These are phyloP conservation scores for Tipula helvola DNA, from an alignment of 2,888 invertebrate genomes.

Conservation along the genomic window DNA sequence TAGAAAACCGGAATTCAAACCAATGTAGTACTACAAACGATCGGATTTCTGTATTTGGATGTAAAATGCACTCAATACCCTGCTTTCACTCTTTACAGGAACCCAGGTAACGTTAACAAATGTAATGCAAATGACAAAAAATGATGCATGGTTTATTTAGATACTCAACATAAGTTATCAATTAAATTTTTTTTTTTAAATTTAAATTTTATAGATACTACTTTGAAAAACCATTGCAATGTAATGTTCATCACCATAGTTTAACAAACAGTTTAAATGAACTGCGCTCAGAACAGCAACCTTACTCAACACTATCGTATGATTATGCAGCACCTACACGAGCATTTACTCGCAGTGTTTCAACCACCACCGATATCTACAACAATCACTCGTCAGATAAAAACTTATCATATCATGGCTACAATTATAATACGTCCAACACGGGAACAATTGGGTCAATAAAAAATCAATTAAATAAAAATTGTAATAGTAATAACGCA, in stretches of 20 bases:
- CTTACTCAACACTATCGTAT: conserved; percentile 20
- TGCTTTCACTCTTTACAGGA: neutral
- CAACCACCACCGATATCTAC: conserved; percentile 33
- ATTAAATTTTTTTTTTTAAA: neutral
- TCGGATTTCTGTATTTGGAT: neutral
- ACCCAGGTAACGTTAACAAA: neutral
- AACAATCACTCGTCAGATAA: conserved; percentile 12
- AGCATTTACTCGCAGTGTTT: conserved; percentile 33
- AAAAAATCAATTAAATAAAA: neutral
- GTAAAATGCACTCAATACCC: conserved; percentile 7
- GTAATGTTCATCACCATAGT: conserved; percentile 31
- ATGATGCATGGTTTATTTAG: too few relatives aligned
- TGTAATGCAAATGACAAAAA: too few relatives aligned
- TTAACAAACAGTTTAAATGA: conserved; percentile 34
- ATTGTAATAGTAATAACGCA: neutral
- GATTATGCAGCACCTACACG: conserved; percentile 24
- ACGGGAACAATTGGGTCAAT: neutral
- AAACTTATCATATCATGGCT: neutral
- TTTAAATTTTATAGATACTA: conserved; percentile 24
- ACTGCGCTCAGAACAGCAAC: conserved; percentile 29
- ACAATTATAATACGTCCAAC: neutral
- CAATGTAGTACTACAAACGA: neutral
- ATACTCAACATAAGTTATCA: neutral
- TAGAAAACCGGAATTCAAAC: neutral
- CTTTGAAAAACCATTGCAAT: conserved; percentile 31